phyloP scores from a whole-genome alignment of 2,113 vertebrate genomes.

The Grammomys surdaster region DNA sequence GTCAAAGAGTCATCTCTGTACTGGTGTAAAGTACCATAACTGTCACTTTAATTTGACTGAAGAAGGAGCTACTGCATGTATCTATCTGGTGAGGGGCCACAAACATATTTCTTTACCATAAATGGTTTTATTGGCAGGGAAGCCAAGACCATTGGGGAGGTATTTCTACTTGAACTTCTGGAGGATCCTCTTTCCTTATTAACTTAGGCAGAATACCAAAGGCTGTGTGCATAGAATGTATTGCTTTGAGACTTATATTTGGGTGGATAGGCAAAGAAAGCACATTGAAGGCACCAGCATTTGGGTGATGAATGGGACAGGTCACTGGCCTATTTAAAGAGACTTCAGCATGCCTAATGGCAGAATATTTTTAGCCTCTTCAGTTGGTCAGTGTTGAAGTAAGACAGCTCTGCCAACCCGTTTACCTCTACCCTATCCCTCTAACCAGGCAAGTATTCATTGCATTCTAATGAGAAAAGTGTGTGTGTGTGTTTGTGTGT shows the following conservation, averaged over 20 bases:
- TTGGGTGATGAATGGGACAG: not conserved
- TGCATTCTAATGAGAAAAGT: not conserved
- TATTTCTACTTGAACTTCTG: not conserved
- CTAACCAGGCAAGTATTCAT: not conserved
- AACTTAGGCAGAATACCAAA: not conserved
- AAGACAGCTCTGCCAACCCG: not conserved
- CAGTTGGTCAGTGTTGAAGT: not conserved
- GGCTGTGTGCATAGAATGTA: not conserved
- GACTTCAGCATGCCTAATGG: not conserved
- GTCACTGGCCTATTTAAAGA: not conserved
- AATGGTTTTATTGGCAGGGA: not conserved
- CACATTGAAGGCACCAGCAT: not conserved
- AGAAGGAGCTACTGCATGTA: not conserved
- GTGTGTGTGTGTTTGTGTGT: not conserved
- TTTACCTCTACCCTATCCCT: not conserved
- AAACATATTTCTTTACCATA: not conserved
- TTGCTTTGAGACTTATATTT: not conserved
- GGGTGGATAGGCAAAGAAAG: not conserved
- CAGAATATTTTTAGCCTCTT: not conserved
- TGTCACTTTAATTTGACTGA: not conserved
- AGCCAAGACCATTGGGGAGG: not conserved
- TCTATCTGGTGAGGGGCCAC: not conserved
- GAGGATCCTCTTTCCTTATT: not conserved
- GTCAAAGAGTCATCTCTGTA: not conserved
- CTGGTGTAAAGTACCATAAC: not conserved